Conservation (phyloP, 2,797 vertebrate species). For the Platalea minor region DNA sequence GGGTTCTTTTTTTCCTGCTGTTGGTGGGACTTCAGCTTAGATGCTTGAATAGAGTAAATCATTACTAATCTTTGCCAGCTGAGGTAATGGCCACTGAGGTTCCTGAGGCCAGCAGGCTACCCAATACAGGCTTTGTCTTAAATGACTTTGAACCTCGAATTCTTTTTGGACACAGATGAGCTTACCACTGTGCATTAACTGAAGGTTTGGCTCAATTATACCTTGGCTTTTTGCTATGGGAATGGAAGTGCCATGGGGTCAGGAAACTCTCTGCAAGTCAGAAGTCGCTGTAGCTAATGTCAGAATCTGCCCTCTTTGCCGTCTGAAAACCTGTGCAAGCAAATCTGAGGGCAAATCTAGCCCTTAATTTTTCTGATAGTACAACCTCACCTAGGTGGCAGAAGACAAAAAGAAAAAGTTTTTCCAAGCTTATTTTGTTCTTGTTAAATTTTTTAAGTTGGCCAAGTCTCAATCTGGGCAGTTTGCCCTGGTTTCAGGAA, state of each 20-base stretch:
- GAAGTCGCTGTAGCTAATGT: background rate
- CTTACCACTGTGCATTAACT: background rate
- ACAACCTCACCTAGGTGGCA: background rate
- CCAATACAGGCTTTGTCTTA: background rate
- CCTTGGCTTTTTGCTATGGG: background rate
- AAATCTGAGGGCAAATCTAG: background rate
- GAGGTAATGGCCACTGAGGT: background rate
- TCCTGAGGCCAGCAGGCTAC: background rate
- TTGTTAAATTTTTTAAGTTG: background rate
- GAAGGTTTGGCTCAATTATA: background rate
- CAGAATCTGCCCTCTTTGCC: background rate
- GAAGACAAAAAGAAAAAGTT: background rate
- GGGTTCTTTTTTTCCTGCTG: background rate
- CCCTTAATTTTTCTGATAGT: background rate
- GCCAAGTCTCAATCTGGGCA: background rate
- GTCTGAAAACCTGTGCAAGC: background rate
- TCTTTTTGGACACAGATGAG: background rate
- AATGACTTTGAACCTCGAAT: background rate
- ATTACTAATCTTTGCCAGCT: conserved; percentile 17
- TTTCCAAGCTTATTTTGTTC: background rate
- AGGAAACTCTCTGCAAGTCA: background rate
- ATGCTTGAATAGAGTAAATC: background rate
- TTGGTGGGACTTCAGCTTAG: background rate
- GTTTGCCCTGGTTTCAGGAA: background rate
- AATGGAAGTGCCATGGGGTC: background rate